A percentile compares a stretch with the other conserved stretches of the same genome.
Conservation (phyloP, 2,113 vertebrate genomes). For the Pithys albifrons region DNA sequence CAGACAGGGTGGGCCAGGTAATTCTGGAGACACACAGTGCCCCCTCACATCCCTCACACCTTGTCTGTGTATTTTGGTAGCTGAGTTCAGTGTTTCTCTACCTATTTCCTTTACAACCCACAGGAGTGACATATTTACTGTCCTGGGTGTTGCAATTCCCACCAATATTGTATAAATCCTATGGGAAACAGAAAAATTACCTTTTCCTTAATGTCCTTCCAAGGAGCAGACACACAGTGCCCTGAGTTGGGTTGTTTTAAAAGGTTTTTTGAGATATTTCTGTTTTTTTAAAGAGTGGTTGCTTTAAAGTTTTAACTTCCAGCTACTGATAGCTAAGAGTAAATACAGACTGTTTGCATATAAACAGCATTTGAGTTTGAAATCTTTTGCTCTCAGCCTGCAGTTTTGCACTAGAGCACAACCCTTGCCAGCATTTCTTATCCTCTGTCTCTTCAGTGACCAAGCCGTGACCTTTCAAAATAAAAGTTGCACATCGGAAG, state of each 20-base stretch:
- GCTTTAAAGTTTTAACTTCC: not conserved
- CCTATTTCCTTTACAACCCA: not conserved
- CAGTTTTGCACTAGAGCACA: not conserved
- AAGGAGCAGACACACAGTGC: not conserved
- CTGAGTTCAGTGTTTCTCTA: not conserved
- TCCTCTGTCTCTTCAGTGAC: slow-evolving; percentile 70
- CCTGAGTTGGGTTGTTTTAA: not conserved
- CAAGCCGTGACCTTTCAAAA: slow-evolving; percentile 78
- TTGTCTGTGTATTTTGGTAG: not conserved
- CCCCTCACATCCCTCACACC: rapidly evolving
- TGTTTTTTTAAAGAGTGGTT: not conserved
- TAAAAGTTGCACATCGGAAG: slow-evolving; percentile 82
- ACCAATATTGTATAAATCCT: not conserved
- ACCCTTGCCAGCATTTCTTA: slow-evolving; percentile 56
- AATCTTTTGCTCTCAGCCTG: slow-evolving; percentile 27
- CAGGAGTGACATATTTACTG: not conserved
- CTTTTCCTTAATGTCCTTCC: not conserved
- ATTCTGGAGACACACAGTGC: rapidly evolving
- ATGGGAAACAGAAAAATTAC: not conserved
- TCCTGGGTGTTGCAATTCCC: not conserved
- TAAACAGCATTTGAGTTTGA: slow-evolving; percentile 15
- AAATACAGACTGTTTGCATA: not conserved
- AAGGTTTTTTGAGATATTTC: not conserved
- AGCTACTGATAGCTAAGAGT: not conserved
- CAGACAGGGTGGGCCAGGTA: not conserved